These are phyloP conservation scores for Pseudomyrmex concolor DNA, from an alignment of 1,140 invertebrate species.

Conservation along the genomic window DNA sequence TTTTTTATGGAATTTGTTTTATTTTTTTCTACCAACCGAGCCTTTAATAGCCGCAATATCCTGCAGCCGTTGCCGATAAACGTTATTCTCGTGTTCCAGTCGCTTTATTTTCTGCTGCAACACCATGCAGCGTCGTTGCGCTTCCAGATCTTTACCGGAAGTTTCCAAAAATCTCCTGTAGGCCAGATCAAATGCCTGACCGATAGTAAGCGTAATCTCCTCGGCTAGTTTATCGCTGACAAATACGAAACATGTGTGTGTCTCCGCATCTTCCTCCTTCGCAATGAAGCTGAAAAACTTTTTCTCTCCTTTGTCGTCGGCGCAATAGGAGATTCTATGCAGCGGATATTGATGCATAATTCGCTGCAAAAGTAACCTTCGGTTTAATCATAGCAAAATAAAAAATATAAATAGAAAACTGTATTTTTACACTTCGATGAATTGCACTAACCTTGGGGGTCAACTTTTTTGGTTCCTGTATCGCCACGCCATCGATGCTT, in stretches of 20 bases:
- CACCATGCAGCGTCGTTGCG: slow-evolving; percentile 89
- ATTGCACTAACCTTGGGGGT: slow-evolving; percentile 79
- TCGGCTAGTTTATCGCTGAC: slow-evolving; percentile 98
- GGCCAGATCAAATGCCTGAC: slow-evolving; percentile 98
- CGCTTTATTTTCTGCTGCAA: slow-evolving; percentile 91
- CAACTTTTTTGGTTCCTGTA: slow-evolving; percentile 90
- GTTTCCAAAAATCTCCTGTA: slow-evolving; percentile 94
- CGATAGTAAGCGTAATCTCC: slow-evolving; percentile 98
- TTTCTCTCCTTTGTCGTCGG: slow-evolving; percentile 98
- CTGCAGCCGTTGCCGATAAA: slow-evolving; percentile 88
- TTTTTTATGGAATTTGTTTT: background rate
- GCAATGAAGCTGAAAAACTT: slow-evolving; percentile 99
- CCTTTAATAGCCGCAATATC: slow-evolving; percentile 86
- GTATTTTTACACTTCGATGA: slow-evolving; percentile 1
- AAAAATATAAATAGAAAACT: too few relatives aligned
- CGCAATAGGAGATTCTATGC: slow-evolving; percentile 99
- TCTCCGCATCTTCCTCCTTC: slow-evolving; percentile 93
- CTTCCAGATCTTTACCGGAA: slow-evolving; percentile 90
- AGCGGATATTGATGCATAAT: slow-evolving; percentile 97
- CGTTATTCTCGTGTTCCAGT: slow-evolving; percentile 90
- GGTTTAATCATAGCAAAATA: background rate
- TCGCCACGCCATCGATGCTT: slow-evolving; percentile 97
- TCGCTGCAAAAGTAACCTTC: slow-evolving; percentile 83
- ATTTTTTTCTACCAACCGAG: slow-evolving; percentile 74
- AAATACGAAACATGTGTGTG: slow-evolving; percentile 98